Conservation (phyloP, 2,797 vertebrate species). For the Microctenopoma lineatum region DNA sequence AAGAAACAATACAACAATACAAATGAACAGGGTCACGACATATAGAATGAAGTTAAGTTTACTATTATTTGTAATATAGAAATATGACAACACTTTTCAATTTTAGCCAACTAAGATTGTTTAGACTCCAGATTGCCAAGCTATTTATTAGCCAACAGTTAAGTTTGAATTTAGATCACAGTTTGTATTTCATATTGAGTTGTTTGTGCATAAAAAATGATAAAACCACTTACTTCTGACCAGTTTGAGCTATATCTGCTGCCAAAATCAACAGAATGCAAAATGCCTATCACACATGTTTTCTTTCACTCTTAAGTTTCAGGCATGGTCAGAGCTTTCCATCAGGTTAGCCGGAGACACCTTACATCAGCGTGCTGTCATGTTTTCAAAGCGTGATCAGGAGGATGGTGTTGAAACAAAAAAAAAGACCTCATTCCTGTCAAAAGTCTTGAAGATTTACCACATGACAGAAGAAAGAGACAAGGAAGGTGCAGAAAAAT, state of each 20-base stretch:
- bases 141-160: too few species aligned
- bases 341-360: constrained; percentile 39
- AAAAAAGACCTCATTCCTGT: constrained; percentile 57
- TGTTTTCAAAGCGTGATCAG: constrained; percentile 59
- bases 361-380: constrained; percentile 52
- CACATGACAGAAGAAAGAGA: constrained; percentile 48
- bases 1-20: too few species aligned
- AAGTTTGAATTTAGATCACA: too few species aligned
- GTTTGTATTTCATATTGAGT: too few species aligned
- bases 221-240: too few species aligned
- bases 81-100: too few species aligned
- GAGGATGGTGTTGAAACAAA: constrained; percentile 51
- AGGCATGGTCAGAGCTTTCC: constrained; percentile 20
- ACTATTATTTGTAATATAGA: too few species aligned
- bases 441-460: constrained; percentile 58
- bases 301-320: constrained; percentile 15
- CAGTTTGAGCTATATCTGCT: neutral
- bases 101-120: too few species aligned
- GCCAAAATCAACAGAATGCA: neutral
- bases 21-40: too few species aligned
- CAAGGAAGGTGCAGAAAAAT: neutral
- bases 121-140: too few species aligned
- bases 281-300: constrained; percentile 17
- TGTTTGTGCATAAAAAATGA: too few species aligned
- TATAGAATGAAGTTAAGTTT: too few species aligned